Base-by-base conservation (phyloP, 2,888 invertebrate species). In the Tenthredo scrophulariae region DNA sequence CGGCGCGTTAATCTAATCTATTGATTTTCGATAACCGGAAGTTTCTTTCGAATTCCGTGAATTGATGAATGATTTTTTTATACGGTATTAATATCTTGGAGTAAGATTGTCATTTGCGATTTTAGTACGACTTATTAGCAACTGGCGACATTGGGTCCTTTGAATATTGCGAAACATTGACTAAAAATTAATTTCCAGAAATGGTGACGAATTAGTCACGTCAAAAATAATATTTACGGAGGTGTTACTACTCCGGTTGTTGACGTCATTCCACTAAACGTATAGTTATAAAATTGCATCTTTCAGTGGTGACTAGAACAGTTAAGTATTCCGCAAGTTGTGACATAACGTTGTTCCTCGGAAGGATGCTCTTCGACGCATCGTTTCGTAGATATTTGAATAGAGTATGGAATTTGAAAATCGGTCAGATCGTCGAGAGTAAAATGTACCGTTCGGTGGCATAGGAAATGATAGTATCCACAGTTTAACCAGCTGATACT, bases 191-290 rank as follows among this genome's bases (percentile, higher is more conserved):
- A 18, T 29, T 29, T 67, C 29, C 15, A 15, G 33, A 18, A 67
- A 67, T 26, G 13, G 67, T n/a, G 37, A 70, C 70, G 15, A 70
- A 70, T 33, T 18, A 18, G 33, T 6, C 15, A 70, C 9, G 70
- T 70, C 18, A 70, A 37, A 37, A 70, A 18, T 70, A 70, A 70
- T 62, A 62, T 62, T 62, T 26, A 37, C 37, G 22, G 26, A 26
- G 13, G 22, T 62, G 62, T n/a, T n/a, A 18, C 70, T 70, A 70
- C 9, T 70, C n/a, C 70, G 5, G 33, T 70, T 70, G 70, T 70
- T 37, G 70, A 70, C 70, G 70, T 70, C 70, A 70, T 70, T 70
- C 6, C 37, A 70, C 37, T 70, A 18, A 37, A 37, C 70, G 37
- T 13, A 50, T 50, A 26, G 37, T 70, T 18, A 70, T 29, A 15